Base-by-base conservation (phyloP, 2,888 invertebrate genomes). In the Synergus japonicus region DNA sequence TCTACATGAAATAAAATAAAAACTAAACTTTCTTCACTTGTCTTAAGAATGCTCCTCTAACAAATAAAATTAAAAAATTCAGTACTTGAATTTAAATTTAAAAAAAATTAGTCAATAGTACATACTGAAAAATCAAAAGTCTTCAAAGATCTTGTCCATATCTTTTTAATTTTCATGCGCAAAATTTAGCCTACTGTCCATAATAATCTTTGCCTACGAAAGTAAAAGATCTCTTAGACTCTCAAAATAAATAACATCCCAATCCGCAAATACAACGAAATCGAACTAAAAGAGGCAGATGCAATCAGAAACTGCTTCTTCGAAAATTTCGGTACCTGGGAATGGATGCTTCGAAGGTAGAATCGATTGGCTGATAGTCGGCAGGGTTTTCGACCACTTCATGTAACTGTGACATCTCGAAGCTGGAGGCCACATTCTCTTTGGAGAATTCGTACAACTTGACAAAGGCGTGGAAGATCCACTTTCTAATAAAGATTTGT, bases 371-470 rank as follows among this genome's bases (percentile, higher is more conserved):
- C 88, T 93, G 93, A 90, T 92, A 81, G 90, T 92, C 77, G 81
- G 94, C 92, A 85, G 94, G 89, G 90, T 93, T 93, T 91, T 93
- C 92, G 86, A 94, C 93, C 87, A 95, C 89, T 86, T 92, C 89
- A 90, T 90, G 85, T 89, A 89, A 79, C 86, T 88, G 66, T 89
- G 91, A 78, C 91, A 91, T 41, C 91, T 87, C 44, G 91, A 91
- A 4, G 91, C 91, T 4, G 91, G 91, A 78, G 92, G 92, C 91
- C 92, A 93, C 86, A 94, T 89, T 78, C 95, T 91, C 91, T 95
- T 95, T 0, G 95, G 95, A 0, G 95, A 95, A 87, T 95, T 95
- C 0, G 95, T 94, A 81, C 94, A 94, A 85, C 95, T 95, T 0
- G 95, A 95, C 78, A 94, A 94, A 0, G 95, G 94, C 0, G 95